Evolutionary conservation across 2,113 vertebrate genomes (phyloP).

Genomic region (Pteruthius melanotis): DNA sequence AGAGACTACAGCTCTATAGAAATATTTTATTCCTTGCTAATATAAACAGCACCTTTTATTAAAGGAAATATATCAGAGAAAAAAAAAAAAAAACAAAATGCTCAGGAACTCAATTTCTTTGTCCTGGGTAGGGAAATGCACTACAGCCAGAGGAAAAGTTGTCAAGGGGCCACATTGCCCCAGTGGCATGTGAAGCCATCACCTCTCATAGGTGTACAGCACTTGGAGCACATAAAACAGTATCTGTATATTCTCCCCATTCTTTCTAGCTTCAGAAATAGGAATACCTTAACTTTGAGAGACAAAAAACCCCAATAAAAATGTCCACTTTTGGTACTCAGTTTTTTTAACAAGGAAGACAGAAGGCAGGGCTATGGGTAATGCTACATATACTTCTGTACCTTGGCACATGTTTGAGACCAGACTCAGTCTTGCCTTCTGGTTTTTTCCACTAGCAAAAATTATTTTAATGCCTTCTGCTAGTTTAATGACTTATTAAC

Average conservation of each 20-base stretch:
- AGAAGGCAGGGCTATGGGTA: fast-evolving
- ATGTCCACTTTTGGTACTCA: not conserved
- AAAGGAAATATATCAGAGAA: not conserved
- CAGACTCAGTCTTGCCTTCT: not conserved
- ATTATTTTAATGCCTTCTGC: not conserved
- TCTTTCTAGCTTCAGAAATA: not conserved
- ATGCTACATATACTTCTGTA: not conserved
- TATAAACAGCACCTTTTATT: not conserved
- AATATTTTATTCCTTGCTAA: not conserved
- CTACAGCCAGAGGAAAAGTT: not conserved
- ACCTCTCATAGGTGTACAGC: not conserved
- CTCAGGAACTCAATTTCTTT: not conserved
- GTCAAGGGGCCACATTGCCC: not conserved
- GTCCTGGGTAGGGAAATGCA: not conserved
- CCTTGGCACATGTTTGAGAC: not conserved
- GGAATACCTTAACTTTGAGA: not conserved
- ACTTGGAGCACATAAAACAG: not conserved
- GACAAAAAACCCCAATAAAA: not conserved
- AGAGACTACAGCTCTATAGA: fast-evolving
- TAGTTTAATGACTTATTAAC: not conserved
- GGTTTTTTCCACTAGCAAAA: not conserved
- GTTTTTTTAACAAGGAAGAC: not conserved
- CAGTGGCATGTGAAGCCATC: not conserved
- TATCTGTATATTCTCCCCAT: not conserved
- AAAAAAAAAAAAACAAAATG: not conserved